Evolutionary conservation across 2,797 vertebrate genomes (phyloP).

Genomic region (Tauraco hartlaubi): DNA sequence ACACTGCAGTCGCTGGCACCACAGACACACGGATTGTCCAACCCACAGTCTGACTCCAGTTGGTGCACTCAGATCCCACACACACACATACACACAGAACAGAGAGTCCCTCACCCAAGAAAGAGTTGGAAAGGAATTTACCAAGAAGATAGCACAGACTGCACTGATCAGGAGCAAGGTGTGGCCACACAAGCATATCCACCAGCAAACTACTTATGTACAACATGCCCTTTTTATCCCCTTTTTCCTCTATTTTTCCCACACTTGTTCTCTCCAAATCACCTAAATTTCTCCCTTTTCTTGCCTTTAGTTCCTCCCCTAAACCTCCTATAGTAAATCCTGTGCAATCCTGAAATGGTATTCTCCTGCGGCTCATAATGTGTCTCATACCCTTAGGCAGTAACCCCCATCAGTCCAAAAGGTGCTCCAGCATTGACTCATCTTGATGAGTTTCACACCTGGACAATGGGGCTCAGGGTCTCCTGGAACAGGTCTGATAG

Average conservation of each 20-base stretch:
- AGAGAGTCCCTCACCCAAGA: not conserved
- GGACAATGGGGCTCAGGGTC: not conserved
- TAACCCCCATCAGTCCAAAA: not conserved
- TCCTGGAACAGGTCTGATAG: not conserved
- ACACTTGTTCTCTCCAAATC: not conserved
- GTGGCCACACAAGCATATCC: not conserved
- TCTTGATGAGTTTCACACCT: not conserved
- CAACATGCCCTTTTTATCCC: not conserved
- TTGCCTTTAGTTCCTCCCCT: not conserved
- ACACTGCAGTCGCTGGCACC: too few relatives aligned
- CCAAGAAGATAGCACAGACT: not conserved
- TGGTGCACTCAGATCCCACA: not conserved
- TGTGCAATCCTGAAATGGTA: not conserved
- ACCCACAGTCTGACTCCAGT: accelerated
- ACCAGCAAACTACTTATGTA: not conserved
- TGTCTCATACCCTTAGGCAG: not conserved
- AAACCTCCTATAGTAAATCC: not conserved
- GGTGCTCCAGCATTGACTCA: not conserved
- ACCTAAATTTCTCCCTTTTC: not conserved
- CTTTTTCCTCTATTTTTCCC: not conserved
- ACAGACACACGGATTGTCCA: not conserved
- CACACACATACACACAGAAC: not conserved
- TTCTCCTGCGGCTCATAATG: not conserved
- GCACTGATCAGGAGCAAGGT: not conserved
- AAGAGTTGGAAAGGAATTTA: not conserved